A percentile compares a stretch with the other conserved stretches of the same genome.
These are phyloP conservation scores for Stegodyphus mimosarum DNA, from an alignment of 1,140 invertebrate genomes.

Conservation along the genomic window DNA sequence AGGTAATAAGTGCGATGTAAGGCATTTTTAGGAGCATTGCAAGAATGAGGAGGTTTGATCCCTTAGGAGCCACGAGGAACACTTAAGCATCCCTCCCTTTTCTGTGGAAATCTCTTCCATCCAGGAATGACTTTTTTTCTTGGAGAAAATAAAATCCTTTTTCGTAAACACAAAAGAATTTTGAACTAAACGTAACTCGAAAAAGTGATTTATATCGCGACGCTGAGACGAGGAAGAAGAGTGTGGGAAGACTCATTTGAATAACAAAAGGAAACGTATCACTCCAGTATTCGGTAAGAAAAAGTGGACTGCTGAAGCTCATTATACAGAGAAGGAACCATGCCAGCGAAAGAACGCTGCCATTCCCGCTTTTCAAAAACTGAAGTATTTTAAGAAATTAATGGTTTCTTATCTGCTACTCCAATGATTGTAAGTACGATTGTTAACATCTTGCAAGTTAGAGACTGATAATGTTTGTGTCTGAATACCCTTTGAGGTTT, in stretches of 20 bases:
- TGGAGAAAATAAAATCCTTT: slow-evolving; percentile 8
- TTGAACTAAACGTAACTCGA: neutral
- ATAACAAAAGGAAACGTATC: slow-evolving; percentile 20
- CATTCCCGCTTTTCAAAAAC: neutral
- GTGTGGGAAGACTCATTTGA: slow-evolving; percentile 7
- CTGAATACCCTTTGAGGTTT: no score
- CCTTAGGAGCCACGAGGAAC: no score
- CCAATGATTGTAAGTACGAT: no score
- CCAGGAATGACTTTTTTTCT: neutral
- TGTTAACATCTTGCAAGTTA: no score
- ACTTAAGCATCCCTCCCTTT: no score
- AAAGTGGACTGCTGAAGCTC: neutral
- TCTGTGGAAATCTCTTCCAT: neutral
- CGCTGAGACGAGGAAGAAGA: neutral
- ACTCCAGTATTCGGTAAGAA: neutral
- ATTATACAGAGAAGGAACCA: no score
- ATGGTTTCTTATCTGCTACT: neutral
- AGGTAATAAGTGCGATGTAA: no score
- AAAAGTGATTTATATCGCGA: slow-evolving; percentile 20
- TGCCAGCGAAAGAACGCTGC: neutral
- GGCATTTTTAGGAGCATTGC: no score
- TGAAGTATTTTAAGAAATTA: slow-evolving; percentile 7
- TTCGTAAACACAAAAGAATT: slow-evolving; percentile 2
- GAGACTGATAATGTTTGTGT: no score
- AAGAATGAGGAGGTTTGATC: no score